Conservation (phyloP, 2,113 vertebrate genomes). For the Zosterops hypoxanthus region DNA sequence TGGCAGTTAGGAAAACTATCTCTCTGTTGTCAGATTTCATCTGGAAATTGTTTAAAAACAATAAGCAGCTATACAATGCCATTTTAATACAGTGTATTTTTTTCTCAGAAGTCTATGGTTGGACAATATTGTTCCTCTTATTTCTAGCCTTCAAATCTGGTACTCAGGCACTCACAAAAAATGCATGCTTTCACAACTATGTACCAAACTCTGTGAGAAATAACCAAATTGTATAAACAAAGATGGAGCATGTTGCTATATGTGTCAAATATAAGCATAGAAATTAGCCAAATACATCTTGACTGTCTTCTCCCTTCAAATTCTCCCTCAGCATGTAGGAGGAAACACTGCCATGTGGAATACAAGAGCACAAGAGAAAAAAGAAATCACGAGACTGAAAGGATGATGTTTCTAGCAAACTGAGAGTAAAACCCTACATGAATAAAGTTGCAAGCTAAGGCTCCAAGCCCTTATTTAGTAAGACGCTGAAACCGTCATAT, state of each 20-base stretch:
- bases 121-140: background rate
- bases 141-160: background rate
- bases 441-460: background rate
- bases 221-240: background rate
- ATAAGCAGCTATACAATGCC: background rate
- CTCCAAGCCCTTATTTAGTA: slow-evolving; percentile 46
- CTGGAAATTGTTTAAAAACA: slow-evolving; percentile 40
- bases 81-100: background rate
- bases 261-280: background rate
- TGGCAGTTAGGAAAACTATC: background rate
- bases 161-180: background rate
- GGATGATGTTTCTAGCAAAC: background rate
- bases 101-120: background rate
- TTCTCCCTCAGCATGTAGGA: background rate
- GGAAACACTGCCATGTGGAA: background rate
- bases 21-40: slow-evolving; percentile 11
- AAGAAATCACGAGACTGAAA: background rate
- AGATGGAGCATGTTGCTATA: background rate
- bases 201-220: background rate
- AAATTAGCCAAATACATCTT: background rate
- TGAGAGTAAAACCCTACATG: background rate
- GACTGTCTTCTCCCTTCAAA: background rate
- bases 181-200: background rate
- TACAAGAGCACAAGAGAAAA: background rate
- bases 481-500: slow-evolving; percentile 5